These are phyloP conservation scores for Amblyjoppa fuscipennis DNA, from an alignment of 2,888 invertebrate genomes.

Conservation along the genomic window DNA sequence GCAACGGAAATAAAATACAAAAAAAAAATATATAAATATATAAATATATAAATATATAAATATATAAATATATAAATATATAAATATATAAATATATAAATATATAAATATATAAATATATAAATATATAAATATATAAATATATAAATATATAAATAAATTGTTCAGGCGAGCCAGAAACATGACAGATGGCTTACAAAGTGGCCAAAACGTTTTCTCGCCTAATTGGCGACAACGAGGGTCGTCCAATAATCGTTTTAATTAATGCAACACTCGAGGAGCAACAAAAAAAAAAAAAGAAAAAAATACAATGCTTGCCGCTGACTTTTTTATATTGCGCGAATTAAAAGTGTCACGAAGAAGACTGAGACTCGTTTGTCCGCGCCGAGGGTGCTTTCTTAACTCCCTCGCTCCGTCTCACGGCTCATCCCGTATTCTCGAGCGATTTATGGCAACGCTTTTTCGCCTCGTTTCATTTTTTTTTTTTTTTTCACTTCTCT, in stretches of 20 bases:
- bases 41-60: too few species aligned
- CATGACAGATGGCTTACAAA: not conserved
- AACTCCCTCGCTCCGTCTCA: constrained; percentile 50
- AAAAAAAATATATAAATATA: too few species aligned
- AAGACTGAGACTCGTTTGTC: constrained; percentile 80
- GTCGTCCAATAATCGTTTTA: constrained; percentile 38
- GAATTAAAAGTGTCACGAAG: constrained; percentile 78
- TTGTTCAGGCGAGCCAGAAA: not conserved
- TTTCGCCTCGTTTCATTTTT: constrained; percentile 60
- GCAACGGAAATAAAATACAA: not conserved
- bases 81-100: too few species aligned
- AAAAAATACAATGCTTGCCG: constrained; percentile 72
- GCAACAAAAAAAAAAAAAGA: constrained; percentile 56
- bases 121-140: too few species aligned
- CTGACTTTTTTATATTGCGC: constrained; percentile 65
- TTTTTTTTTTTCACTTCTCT: constrained; percentile 58
- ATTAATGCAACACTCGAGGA: constrained; percentile 55
- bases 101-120: too few species aligned
- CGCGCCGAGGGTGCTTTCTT: constrained; percentile 54
- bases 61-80: too few species aligned
- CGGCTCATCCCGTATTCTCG: constrained; percentile 47
- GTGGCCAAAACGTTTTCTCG: constrained; percentile 16
- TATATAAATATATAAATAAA: not conserved
- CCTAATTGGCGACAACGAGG: not conserved
- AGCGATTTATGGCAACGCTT: constrained; percentile 66